Conservation (phyloP, 2,888 invertebrate species). For the Scaptomyza polygonia region DNA sequence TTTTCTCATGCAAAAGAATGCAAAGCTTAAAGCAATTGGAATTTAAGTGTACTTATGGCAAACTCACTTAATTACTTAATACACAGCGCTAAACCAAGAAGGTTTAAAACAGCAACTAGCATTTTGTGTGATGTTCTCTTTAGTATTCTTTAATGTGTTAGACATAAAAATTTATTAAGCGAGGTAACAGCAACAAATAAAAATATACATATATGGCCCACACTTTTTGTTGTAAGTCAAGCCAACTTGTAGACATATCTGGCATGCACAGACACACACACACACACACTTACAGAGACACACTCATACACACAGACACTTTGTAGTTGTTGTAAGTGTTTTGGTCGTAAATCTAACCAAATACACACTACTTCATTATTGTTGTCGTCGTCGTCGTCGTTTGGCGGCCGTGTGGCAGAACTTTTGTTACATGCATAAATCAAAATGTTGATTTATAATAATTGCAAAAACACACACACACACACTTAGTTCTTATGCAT, state of each 20-base stretch:
- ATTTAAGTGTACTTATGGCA: too few relatives aligned
- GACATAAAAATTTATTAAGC: conserved; percentile 1
- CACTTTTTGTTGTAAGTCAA: conserved; percentile 1
- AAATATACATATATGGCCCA: not conserved
- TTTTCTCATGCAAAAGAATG: not conserved
- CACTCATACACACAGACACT: conserved; percentile 28
- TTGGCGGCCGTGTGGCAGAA: conserved; percentile 45
- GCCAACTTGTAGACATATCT: conserved; percentile 5
- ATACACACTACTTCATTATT: conserved; percentile 37
- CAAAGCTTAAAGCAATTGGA: too few relatives aligned
- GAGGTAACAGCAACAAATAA: not conserved
- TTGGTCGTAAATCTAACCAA: conserved; percentile 60
- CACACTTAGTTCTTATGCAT: conserved; percentile 9
- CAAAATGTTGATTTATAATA: conserved; percentile 74
- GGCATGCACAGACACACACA: conserved; percentile 1
- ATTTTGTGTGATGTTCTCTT: not conserved
- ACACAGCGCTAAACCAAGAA: not conserved
- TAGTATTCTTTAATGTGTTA: not conserved
- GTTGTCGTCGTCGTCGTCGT: conserved; percentile 46
- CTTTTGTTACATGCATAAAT: conserved; percentile 72
- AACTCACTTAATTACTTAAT: not conserved
- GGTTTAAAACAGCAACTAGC: not conserved
- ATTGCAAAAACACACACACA: conserved; percentile 64
- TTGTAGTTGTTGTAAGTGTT: conserved; percentile 68
- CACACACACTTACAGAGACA: not conserved